Evolutionary conservation across 2,888 invertebrate genomes (phyloP).

Genomic region (Cartodere bifasciata): DNA sequence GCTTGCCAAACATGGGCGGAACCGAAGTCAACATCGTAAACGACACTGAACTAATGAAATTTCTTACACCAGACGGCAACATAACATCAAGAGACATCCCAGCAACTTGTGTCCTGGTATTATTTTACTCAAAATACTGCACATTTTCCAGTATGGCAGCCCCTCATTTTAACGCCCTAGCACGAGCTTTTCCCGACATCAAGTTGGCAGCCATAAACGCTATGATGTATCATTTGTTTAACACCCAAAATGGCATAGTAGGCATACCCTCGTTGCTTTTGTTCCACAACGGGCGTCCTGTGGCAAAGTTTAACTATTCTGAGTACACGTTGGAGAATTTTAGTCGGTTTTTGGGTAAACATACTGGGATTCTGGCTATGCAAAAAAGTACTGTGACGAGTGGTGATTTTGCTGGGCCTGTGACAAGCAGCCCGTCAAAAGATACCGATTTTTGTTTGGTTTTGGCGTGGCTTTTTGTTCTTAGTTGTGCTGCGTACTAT

Average conservation of each 20-base stretch:
- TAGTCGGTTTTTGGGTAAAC: constrained; percentile 60
- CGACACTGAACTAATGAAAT: constrained; percentile 52
- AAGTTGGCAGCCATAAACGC: constrained; percentile 87
- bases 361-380: constrained; percentile 56
- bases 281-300: constrained; percentile 78
- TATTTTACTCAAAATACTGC: constrained; percentile 85
- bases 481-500: constrained; percentile 59
- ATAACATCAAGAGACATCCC: constrained; percentile 49
- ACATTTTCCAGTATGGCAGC: constrained; percentile 84
- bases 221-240: constrained; percentile 66
- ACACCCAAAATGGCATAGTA: constrained; percentile 82
- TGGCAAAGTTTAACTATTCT: constrained; percentile 73
- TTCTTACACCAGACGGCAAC: constrained; percentile 50
- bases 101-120: constrained; percentile 60
- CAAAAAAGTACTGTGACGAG: constrained; percentile 55
- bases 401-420: constrained; percentile 67
- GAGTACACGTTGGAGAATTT: constrained; percentile 69
- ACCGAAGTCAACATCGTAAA: constrained; percentile 53
- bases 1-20: constrained; percentile 24
- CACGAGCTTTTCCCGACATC: constrained; percentile 74
- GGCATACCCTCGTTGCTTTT: constrained; percentile 81
- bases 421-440: constrained; percentile 61
- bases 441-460: constrained; percentile 72
- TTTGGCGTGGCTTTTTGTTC: constrained; percentile 75
- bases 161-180: constrained; percentile 80